A percentile compares a stretch with the other conserved stretches of the same genome.
Evolutionary conservation across 2,113 vertebrate species (phyloP).

Genomic region (Eretmochelys imbricata): DNA sequence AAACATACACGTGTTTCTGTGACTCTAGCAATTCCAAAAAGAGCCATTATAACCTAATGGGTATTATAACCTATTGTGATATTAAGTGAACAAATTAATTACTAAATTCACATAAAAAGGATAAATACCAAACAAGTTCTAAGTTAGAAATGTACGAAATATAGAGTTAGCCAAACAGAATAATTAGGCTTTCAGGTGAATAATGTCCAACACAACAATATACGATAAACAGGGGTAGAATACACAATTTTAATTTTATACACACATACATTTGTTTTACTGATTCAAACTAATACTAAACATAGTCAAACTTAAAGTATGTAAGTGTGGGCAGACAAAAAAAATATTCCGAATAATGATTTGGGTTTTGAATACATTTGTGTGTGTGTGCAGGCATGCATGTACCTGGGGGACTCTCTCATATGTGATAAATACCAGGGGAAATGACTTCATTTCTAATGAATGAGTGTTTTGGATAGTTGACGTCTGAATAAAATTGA

Average conservation of each 20-base stretch:
- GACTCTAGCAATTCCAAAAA: slow-evolving; percentile 16
- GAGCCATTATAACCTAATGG: slow-evolving; percentile 12
- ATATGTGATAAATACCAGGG: neutral
- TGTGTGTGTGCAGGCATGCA: neutral
- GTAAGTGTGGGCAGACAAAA: slow-evolving; percentile 58
- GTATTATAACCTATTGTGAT: neutral
- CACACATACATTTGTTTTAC: neutral
- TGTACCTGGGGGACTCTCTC: neutral
- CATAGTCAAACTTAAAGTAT: slow-evolving; percentile 47
- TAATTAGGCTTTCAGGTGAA: slow-evolving; percentile 23
- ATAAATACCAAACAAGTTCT: slow-evolving; percentile 48
- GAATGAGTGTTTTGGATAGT: neutral
- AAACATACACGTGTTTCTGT: slow-evolving; percentile 1
- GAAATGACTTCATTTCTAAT: neutral
- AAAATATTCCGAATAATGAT: slow-evolving; percentile 49
- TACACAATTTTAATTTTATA: slow-evolving; percentile 56
- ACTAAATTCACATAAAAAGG: slow-evolving; percentile 9
- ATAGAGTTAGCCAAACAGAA: slow-evolving; percentile 30
- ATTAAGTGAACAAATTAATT: slow-evolving; percentile 14
- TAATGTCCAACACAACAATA: slow-evolving; percentile 54
- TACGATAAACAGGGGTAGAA: slow-evolving; percentile 60
- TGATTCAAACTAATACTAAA: slow-evolving; percentile 44
- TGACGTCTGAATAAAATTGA: neutral
- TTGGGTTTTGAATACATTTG: slow-evolving; percentile 43
- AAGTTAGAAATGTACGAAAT: neutral